Evolutionary conservation across 2,113 vertebrate genomes (phyloP).

Genomic region (Embiotoca jacksoni): DNA sequence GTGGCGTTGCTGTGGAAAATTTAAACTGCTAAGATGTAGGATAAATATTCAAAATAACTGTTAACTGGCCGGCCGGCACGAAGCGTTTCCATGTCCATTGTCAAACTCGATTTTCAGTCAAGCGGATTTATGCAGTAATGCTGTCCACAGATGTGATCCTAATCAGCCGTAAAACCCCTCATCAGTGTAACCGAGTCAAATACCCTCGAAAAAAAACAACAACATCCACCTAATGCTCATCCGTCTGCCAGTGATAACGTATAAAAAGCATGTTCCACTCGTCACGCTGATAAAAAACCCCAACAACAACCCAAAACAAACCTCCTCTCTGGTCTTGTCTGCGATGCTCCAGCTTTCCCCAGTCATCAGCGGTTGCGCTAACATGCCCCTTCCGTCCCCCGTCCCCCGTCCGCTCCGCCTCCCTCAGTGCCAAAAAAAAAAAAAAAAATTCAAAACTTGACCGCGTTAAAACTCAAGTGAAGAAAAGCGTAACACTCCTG

Average conservation of each 20-base stretch:
- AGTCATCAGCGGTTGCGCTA: constrained; percentile 9
- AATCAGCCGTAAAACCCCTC: constrained; percentile 18
- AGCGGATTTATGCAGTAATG: constrained; percentile 56
- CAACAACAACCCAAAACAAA: neutral
- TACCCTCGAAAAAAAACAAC: neutral
- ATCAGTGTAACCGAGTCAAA: constrained; percentile 22
- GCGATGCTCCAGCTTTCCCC: constrained; percentile 19
- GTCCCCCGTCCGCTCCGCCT: too few species aligned
- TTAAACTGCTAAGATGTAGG: constrained; percentile 23
- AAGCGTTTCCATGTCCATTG: constrained; percentile 51
- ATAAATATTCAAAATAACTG: constrained; percentile 27
- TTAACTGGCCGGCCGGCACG: constrained; percentile 24
- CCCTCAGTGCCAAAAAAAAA: constrained; percentile 11
- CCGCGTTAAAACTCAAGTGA: neutral
- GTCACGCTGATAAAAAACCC: constrained; percentile 21
- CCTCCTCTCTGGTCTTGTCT: constrained; percentile 21
- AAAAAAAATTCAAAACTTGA: neutral
- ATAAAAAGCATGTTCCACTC: constrained; percentile 25
- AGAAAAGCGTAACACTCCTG: neutral
- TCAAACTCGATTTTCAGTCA: constrained; percentile 54
- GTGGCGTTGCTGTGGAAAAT: constrained; percentile 53
- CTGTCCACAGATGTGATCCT: constrained; percentile 22
- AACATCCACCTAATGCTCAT: neutral
- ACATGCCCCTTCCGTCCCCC: neutral
- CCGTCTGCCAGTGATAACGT: constrained; percentile 3